These are phyloP conservation scores for Zaprionus inermis DNA, from an alignment of 1,140 invertebrate genomes.

Conservation along the genomic window DNA sequence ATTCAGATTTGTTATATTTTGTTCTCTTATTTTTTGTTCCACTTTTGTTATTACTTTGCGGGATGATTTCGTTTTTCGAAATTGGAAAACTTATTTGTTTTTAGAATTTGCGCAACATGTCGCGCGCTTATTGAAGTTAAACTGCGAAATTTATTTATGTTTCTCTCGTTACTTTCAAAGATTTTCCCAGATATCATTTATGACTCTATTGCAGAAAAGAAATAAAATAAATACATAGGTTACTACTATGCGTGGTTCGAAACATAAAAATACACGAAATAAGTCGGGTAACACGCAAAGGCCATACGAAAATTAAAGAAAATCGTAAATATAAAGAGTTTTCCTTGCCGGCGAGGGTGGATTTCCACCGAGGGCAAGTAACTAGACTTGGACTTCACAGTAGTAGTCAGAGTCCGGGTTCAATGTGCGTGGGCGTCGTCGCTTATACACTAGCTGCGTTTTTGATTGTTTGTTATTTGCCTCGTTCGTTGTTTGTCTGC, in stretches of 20 bases:
- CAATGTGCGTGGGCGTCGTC: slow-evolving; percentile 36
- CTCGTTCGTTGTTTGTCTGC: slow-evolving; percentile 3
- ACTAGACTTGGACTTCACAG: neutral
- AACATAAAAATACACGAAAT: slow-evolving; percentile 1
- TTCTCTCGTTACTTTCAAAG: slow-evolving; percentile 17
- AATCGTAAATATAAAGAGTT: slow-evolving; percentile 18
- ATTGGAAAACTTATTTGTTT: slow-evolving; percentile 12
- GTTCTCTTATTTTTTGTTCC: slow-evolving; percentile 9
- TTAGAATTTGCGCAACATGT: slow-evolving; percentile 10
- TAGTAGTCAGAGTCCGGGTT: slow-evolving; percentile 10
- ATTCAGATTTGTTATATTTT: slow-evolving; percentile 25
- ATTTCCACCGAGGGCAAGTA: neutral
- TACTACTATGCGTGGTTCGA: slow-evolving; percentile 7
- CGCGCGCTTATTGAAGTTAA: slow-evolving; percentile 4
- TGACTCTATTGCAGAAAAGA: neutral
- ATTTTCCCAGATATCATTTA: slow-evolving; percentile 19
- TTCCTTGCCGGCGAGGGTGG: slow-evolving; percentile 27
- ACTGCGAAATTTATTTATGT: slow-evolving; percentile 14
- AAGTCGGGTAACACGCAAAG: slow-evolving; percentile 10
- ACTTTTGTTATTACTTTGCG: slow-evolving; percentile 43
- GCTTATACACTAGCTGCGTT: slow-evolving; percentile 14
- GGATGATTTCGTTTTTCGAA: slow-evolving; percentile 19
- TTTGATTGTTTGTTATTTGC: slow-evolving; percentile 8
- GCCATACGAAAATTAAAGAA: slow-evolving; percentile 15
- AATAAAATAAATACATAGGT: neutral